Base-by-base conservation (phyloP, 2,113 vertebrate species). In the Platichthys flesus region DNA sequence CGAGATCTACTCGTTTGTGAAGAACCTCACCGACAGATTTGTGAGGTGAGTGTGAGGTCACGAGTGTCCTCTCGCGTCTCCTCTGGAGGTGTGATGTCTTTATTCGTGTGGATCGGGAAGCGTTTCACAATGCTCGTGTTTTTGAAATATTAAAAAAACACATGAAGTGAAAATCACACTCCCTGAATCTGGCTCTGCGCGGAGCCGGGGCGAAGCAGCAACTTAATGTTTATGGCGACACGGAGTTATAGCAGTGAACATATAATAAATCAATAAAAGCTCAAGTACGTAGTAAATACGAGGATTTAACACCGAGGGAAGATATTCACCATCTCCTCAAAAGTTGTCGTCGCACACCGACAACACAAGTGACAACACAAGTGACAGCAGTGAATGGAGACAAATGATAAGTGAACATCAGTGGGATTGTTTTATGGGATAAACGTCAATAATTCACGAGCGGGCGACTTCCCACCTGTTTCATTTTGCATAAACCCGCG, bases 1-100 rank as follows among this genome's bases (percentile, higher is more conserved):
- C 1, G 94, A 98, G 85, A 99, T 99, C 73, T 97, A 96, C 84
- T 86, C 93, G 37, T 99, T 99, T 71, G 98, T 98, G 28, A 88
- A 93, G 62, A 96, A 97, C 56, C 95, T 99, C 35, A 97, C 96
- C 0, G 95, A 98, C 45, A 92, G 96, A 91, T 99, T 98, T 87
- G 97, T 97, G 73, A 99, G 96, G 98, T 97, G 90, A 89, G 84
- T 85, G 21, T 3, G 15, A 54, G 37, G 31, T 26, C 20, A 1
- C 4, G 1, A 10, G 51, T 7, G 51, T 54, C 1, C 2, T 4
- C 13, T 21, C 9, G 2, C 13, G 5, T 58, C 49, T 10, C 54
- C 2, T 66, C 23, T 49, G 13, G 40, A 56, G 2, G 54, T 56
- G 54, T n/a, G 16, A 35, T 58, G 16, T 58, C 18, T 57, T 57